Conservation (phyloP, 2,113 vertebrate genomes). For the Todiramphus saurophagus region DNA sequence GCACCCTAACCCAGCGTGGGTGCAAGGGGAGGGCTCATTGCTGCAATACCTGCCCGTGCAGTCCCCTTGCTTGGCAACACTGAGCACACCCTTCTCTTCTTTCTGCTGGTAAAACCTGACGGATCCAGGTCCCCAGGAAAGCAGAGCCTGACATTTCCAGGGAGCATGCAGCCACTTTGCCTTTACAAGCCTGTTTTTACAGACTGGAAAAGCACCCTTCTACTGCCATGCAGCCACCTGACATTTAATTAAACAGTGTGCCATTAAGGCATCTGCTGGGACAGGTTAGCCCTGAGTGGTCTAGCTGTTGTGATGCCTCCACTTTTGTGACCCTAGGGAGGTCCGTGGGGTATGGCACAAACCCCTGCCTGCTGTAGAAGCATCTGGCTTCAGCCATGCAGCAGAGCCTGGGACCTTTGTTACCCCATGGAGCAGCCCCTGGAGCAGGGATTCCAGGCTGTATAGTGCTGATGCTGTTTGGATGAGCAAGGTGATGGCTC, state of each 20-base stretch:
- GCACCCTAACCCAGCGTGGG: accelerated
- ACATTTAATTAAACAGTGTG: not conserved
- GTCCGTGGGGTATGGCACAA: accelerated
- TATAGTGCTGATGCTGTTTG: not conserved
- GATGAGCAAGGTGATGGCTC: not conserved
- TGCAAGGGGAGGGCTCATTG: not conserved
- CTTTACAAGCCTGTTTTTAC: not conserved
- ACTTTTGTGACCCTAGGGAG: accelerated
- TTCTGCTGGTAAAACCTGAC: accelerated
- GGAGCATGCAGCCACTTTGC: not conserved
- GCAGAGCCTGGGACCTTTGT: not conserved
- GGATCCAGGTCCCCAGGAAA: not conserved
- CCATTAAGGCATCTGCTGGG: not conserved
- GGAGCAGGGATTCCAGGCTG: not conserved
- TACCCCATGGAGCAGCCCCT: accelerated
- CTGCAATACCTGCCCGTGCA: accelerated
- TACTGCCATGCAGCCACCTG: not conserved
- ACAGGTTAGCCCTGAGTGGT: not conserved
- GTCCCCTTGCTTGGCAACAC: accelerated
- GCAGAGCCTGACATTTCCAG: not conserved
- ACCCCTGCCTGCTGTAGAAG: accelerated
- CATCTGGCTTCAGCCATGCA: not conserved
- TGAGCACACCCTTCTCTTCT: not conserved
- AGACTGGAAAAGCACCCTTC: not conserved
- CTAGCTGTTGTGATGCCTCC: not conserved